These are phyloP conservation scores for Phymorhynchus buccinoides DNA, from an alignment of 1,140 invertebrate species.

Conservation along the genomic window DNA sequence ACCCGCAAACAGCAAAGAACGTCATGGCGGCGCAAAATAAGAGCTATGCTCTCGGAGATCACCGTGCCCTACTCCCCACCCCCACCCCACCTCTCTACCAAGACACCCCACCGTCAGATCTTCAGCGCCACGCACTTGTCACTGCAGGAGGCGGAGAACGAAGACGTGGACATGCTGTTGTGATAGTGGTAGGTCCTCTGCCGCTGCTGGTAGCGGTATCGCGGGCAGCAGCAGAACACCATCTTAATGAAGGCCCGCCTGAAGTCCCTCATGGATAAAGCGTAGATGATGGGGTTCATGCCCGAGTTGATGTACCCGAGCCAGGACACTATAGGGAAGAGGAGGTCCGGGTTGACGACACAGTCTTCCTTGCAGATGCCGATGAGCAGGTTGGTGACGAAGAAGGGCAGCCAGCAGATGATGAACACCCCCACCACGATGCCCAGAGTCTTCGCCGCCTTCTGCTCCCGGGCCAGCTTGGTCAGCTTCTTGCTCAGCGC, in stretches of 20 bases:
- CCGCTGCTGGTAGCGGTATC: conserved; percentile 52
- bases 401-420: conserved; percentile 97
- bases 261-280: conserved; percentile 81
- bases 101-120: conserved; percentile 31
- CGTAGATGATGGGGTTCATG: conserved; percentile 76
- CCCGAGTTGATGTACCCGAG: conserved; percentile 76
- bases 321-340: conserved; percentile 73
- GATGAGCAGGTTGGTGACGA: conserved; percentile 89
- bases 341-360: conserved; percentile 67
- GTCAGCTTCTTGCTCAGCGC: conserved; percentile 68
- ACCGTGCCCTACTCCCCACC: not conserved
- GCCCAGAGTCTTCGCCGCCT: conserved; percentile 95
- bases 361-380: conserved; percentile 81
- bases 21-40: not conserved
- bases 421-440: conserved; percentile 95
- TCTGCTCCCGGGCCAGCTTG: conserved; percentile 82
- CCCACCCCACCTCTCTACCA: not conserved
- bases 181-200: conserved; percentile 44
- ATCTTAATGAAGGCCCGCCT: conserved; percentile 81
- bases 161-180: conserved; percentile 57
- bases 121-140: conserved; percentile 54
- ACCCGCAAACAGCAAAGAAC: not conserved
- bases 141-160: conserved; percentile 58
- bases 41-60: not conserved
- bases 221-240: conserved; percentile 68